These are phyloP conservation scores for Trichonephila clavata DNA, from an alignment of 1,140 invertebrate genomes.

Conservation along the genomic window DNA sequence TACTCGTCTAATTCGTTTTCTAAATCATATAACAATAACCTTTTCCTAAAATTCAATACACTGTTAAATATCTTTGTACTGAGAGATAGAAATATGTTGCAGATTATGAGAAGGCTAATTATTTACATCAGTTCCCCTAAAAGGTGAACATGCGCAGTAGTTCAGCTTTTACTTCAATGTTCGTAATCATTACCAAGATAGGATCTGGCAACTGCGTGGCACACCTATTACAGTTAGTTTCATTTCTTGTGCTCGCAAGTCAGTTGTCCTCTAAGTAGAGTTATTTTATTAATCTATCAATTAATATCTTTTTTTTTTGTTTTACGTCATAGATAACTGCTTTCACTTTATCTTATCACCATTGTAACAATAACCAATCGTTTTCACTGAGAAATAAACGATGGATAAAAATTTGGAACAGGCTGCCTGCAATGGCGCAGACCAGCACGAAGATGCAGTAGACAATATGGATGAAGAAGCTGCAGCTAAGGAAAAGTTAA, in stretches of 20 bases:
- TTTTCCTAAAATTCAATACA: too few species aligned
- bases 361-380: neutral
- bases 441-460: conserved; percentile 38
- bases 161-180: neutral
- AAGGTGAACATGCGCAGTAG: neutral
- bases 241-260: too few species aligned
- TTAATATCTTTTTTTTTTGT: neutral
- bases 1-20: neutral
- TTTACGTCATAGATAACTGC: neutral
- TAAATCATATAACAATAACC: neutral
- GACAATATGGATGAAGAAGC: conserved; percentile 70
- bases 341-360: neutral
- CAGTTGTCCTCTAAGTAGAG: neutral
- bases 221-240: neutral
- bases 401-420: conserved; percentile 62
- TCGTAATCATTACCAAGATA: neutral
- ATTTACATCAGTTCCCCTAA: neutral
- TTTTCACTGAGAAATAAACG: neutral
- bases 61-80: neutral
- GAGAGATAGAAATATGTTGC: neutral
- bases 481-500: conserved; percentile 73
- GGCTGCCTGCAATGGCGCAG: conserved; percentile 57
- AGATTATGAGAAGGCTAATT: neutral
- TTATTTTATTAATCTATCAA: neutral
- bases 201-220: conserved; percentile 20